Base-by-base conservation (phyloP, 2,113 vertebrate genomes). In the Limnothrissa miodon region DNA sequence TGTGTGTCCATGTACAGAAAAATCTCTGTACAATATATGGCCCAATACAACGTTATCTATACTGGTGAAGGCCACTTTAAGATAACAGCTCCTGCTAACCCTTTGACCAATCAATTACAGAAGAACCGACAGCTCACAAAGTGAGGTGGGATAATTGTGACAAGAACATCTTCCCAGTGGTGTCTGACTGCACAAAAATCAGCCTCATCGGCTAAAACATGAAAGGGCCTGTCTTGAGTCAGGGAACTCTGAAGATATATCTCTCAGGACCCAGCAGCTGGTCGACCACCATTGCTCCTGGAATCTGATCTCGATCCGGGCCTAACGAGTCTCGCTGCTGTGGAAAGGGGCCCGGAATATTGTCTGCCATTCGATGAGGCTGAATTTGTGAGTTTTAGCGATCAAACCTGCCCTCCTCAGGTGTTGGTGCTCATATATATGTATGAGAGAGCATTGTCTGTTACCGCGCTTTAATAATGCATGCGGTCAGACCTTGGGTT, bases 381-480 rank as follows among this genome's bases (percentile, higher is more conserved):
- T 36, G 66, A 74, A 74, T 74, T 74, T 74, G 66, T 74, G 66
- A 74, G 66, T 74, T 74, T 74, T 29, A 39, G 89, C 80, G 90
- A 88, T 92, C 89, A 91, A 92, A 91, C 91, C 84, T 85, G 66
- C 86, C 89, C 87, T 92, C 85, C 88, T 89, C 88, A 66, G 90
- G 87, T 91, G 88, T 90, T 87, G 80, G 86, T 48, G 87, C 88
- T 92, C 91, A 93, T 93, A 83, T 93, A 88, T 95, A 94, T 94
- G 90, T 91, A 93, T 93, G 90, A 93, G 89, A 81, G 85, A 83
- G 85, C 86, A 80, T 89, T 89, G 89, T 92, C 92, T 88, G 92
- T 93, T 93, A 92, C 91, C 85, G 46, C 87, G 82, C 85, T 93
- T 94, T 92, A 94, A 95, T 94, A 93, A 94, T 93, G 89, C 89